Conservation (phyloP, 2,888 invertebrate species). For the Conus canariensis region DNA sequence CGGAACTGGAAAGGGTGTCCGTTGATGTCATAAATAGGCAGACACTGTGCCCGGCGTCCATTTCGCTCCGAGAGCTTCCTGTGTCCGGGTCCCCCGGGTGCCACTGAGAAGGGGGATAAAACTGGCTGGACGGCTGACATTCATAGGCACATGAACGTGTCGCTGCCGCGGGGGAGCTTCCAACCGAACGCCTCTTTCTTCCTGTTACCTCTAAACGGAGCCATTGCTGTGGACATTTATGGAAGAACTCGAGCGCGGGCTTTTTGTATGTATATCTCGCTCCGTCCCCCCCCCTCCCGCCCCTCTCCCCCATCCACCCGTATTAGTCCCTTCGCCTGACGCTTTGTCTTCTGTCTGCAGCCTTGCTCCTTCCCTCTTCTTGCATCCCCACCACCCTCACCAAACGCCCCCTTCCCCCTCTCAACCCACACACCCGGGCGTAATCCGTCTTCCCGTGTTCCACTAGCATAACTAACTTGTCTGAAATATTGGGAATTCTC, state of each 20-base stretch:
- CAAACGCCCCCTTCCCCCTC: background rate
- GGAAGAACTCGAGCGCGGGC: background rate
- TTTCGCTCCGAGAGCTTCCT: background rate
- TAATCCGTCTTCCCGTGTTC: too few species aligned
- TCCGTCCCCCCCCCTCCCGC: background rate
- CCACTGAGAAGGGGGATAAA: constrained; percentile 6
- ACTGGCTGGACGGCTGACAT: background rate
- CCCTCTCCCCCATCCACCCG: background rate
- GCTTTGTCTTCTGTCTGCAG: background rate
- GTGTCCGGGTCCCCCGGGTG: background rate
- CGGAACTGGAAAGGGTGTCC: constrained; percentile 4
- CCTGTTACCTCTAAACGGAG: background rate
- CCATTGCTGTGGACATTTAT: background rate
- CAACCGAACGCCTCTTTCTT: background rate
- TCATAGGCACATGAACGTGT: constrained; percentile 12
- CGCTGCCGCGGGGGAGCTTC: background rate
- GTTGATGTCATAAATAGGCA: background rate
- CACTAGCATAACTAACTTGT: too few species aligned
- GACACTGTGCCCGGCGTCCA: background rate
- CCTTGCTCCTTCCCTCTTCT: background rate
- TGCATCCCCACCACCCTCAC: background rate
- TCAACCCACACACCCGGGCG: too few species aligned
- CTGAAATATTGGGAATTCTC: too few species aligned
- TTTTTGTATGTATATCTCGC: background rate
- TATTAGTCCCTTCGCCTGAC: background rate